phyloP scores from a whole-genome alignment of 2,113 vertebrate species.

The Oenanthe oenanthe region DNA sequence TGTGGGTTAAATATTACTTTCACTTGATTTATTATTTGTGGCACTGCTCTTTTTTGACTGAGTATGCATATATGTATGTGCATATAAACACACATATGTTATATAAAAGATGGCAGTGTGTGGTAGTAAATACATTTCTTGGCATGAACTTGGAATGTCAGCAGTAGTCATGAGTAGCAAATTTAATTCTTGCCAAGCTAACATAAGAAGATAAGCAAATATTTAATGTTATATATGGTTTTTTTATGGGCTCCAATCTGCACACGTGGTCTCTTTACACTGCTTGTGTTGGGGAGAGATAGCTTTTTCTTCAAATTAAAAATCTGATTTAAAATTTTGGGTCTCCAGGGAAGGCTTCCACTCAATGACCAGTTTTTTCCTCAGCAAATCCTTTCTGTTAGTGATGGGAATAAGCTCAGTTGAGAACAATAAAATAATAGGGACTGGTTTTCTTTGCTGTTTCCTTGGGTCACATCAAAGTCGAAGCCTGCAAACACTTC shows the following conservation, averaged over 20 bases:
- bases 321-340: background rate
- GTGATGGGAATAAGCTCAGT: background rate
- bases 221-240: conserved; percentile 2
- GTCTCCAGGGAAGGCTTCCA: background rate
- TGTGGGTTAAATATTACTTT: background rate
- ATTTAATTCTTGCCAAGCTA: conserved; percentile 50
- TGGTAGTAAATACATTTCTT: conserved; percentile 57
- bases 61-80: background rate
- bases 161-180: conserved; percentile 41
- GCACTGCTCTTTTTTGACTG: conserved; percentile 48
- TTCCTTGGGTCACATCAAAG: background rate
- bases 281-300: background rate
- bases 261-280: background rate
- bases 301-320: background rate
- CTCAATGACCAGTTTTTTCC: background rate
- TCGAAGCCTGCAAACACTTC: conserved; percentile 37
- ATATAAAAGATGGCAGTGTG: conserved; percentile 46
- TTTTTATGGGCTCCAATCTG: background rate
- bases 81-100: conserved; percentile 12
- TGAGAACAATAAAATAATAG: background rate
- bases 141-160: conserved; percentile 41
- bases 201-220: conserved; percentile 46
- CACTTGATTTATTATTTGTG: conserved; percentile 64
- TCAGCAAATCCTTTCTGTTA: background rate
- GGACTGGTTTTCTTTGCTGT: background rate